These are phyloP conservation scores for Camponotus pennsylvanicus DNA, from an alignment of 1,140 invertebrate species.

Conservation along the genomic window DNA sequence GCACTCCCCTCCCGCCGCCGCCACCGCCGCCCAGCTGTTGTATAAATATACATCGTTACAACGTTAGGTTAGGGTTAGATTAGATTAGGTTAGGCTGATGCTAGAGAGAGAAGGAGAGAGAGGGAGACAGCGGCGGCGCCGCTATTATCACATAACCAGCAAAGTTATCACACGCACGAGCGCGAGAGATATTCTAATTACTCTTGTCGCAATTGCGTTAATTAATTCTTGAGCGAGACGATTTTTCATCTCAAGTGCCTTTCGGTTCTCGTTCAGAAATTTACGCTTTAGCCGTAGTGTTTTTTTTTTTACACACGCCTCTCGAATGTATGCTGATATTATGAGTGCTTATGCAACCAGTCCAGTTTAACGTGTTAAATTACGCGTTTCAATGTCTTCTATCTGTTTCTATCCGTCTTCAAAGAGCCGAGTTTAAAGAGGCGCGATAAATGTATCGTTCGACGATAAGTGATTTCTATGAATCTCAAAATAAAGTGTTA, in stretches of 20 bases:
- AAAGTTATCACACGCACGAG: constrained; percentile 35
- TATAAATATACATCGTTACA: constrained; percentile 83
- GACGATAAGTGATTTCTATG: constrained; percentile 30
- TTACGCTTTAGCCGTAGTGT: neutral
- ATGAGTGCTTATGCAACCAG: neutral
- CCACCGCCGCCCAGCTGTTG: constrained; percentile 76
- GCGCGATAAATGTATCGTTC: constrained; percentile 8
- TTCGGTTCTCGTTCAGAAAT: neutral
- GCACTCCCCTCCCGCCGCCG: constrained; percentile 64
- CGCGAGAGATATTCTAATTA: neutral
- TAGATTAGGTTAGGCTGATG: constrained; percentile 76
- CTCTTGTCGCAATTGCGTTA: neutral
- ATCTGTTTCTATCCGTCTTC: neutral
- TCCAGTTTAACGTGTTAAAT: constrained; percentile 16
- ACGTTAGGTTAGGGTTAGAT: constrained; percentile 80
- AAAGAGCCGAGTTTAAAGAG: neutral
- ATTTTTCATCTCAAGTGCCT: constrained; percentile 6
- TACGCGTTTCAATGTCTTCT: neutral
- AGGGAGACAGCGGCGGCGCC: constrained; percentile 9
- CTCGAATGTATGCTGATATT: neutral
- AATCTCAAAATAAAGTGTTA: constrained; percentile 15
- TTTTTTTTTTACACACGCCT: neutral
- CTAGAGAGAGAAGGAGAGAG: constrained; percentile 64
- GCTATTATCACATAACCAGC: constrained; percentile 67
- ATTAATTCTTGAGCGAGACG: constrained; percentile 5